A percentile compares a stretch with the other conserved stretches of the same genome.
phyloP scores from a whole-genome alignment of 1,140 invertebrate genomes.

The Pseudomyrmex pallidus region DNA sequence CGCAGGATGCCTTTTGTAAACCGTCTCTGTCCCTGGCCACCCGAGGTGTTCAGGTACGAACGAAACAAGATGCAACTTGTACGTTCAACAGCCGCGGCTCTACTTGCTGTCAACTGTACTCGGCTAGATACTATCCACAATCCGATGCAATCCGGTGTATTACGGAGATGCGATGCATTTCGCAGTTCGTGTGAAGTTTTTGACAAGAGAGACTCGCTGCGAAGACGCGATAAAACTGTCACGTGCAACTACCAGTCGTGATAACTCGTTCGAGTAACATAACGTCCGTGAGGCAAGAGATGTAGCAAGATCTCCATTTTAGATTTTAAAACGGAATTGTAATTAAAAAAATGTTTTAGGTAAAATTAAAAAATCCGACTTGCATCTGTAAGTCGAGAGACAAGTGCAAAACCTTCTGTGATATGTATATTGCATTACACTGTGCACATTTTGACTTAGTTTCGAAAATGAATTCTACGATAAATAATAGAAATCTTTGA shows the following conservation, averaged over 20 bases:
- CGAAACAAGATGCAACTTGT: constrained; percentile 41
- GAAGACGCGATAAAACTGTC: constrained; percentile 47
- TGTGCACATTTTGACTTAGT: background rate
- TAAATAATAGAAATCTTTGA: constrained; percentile 7
- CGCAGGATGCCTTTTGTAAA: background rate
- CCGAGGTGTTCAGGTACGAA: background rate
- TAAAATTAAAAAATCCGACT: too few species aligned
- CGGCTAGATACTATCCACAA: constrained; percentile 75
- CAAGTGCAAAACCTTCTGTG: background rate
- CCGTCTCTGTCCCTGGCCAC: constrained; percentile 3
- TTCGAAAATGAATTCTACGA: constrained; percentile 10
- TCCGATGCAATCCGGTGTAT: constrained; percentile 44
- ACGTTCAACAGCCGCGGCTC: constrained; percentile 64
- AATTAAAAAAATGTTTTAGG: background rate
- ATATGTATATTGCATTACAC: too few species aligned
- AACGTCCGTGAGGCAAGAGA: background rate
- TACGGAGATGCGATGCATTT: background rate
- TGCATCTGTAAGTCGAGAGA: background rate
- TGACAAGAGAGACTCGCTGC: constrained; percentile 7
- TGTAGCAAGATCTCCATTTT: constrained; percentile 9
- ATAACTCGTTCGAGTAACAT: constrained; percentile 39
- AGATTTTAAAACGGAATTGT: constrained; percentile 8
- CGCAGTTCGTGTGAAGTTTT: constrained; percentile 39
- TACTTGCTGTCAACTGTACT: constrained; percentile 75
- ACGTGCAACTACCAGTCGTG: constrained; percentile 3